Evolutionary conservation across 1,140 invertebrate species (phyloP).

Genomic region (Phymastichus coffea): DNA sequence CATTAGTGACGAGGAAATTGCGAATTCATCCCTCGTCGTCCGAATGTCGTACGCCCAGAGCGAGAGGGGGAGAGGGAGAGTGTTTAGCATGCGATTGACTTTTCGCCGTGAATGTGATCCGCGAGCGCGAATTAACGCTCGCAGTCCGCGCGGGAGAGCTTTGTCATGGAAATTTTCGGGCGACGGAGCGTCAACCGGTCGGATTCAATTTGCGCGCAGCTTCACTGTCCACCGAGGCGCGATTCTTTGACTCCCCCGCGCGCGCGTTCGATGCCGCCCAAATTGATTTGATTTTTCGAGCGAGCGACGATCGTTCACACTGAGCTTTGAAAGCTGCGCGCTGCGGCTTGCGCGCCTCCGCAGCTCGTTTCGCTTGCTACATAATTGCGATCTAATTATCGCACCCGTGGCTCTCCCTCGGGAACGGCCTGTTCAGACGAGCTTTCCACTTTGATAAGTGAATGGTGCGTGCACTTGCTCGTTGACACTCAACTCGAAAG

Average conservation of each 20-base stretch:
- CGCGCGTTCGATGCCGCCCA: background rate
- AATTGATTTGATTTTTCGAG: too few relatives aligned
- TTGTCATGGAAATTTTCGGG: conserved; percentile 12
- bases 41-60: too few relatives aligned
- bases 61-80: background rate
- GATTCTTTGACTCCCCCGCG: background rate
- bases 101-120: conserved; percentile 4
- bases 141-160: background rate
- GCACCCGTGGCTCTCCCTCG: too few relatives aligned
- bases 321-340: too few relatives aligned
- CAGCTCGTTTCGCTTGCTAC: background rate
- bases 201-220: background rate
- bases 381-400: conserved; percentile 5
- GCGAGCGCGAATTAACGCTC: conserved; percentile 1
- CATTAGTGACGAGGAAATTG: background rate
- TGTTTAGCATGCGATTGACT: too few relatives aligned
- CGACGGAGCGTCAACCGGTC: background rate
- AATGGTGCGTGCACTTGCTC: too few relatives aligned
- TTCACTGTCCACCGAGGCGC: too few relatives aligned
- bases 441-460: background rate
- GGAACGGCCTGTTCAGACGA: background rate
- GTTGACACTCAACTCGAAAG: too few relatives aligned
- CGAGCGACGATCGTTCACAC: too few relatives aligned
- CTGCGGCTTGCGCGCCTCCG: too few relatives aligned
- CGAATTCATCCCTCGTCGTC: background rate